These are phyloP conservation scores for Sipha maydis DNA, from an alignment of 2,888 invertebrate genomes.

Conservation along the genomic window DNA sequence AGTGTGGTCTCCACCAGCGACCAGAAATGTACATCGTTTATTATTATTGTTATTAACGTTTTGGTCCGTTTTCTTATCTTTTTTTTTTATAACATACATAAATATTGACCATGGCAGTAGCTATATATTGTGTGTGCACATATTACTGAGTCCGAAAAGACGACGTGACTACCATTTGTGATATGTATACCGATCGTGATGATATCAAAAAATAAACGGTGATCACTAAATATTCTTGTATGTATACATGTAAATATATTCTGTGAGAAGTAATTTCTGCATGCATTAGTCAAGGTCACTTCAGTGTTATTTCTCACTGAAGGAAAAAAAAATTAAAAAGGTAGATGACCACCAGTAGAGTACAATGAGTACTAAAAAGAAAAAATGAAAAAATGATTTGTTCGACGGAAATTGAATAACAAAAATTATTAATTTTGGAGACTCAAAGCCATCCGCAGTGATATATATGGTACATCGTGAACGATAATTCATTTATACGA, in stretches of 20 bases:
- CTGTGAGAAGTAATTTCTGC: conserved; percentile 1
- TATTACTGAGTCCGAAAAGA: conserved; percentile 23
- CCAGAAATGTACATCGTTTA: neutral
- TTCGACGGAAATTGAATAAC: neutral
- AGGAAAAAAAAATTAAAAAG: neutral
- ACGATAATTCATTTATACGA: neutral
- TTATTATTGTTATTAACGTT: conserved; percentile 57
- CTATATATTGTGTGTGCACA: neutral
- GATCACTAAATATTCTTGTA: conserved; percentile 11
- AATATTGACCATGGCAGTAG: conserved; percentile 24
- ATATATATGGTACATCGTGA: neutral
- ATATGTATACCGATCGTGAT: conserved; percentile 27
- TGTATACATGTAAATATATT: neutral
- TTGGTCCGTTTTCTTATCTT: neutral
- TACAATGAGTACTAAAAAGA: neutral
- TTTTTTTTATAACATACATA: neutral
- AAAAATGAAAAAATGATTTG: neutral
- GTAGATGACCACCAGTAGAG: neutral
- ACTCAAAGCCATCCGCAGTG: neutral
- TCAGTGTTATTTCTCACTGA: neutral
- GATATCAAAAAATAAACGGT: conserved; percentile 27
- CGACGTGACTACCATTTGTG: conserved; percentile 41
- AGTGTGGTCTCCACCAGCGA: conserved; percentile 43
- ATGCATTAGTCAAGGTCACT: conserved; percentile 5
- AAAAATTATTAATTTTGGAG: neutral